A percentile compares a stretch with the other conserved stretches of the same genome.
phyloP scores from a whole-genome alignment of 2,797 vertebrate genomes.

The Diceros bicornis region DNA sequence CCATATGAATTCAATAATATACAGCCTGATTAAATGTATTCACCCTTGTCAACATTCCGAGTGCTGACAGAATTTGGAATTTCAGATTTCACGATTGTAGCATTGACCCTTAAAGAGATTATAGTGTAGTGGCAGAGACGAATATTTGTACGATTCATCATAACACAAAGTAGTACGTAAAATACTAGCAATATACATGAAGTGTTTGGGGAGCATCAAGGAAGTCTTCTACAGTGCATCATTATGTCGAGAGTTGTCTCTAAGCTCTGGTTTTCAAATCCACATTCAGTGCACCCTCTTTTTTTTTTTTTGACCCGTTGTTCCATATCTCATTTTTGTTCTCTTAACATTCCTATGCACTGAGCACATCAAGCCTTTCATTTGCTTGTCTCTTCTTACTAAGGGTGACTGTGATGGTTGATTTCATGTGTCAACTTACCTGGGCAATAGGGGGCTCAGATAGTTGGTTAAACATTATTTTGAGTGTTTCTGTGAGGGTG shows the following conservation, averaged over 20 bases:
- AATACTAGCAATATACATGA: neutral
- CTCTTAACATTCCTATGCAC: neutral
- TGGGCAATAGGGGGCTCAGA: too few relatives aligned
- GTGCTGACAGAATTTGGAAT: neutral
- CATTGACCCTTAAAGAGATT: neutral
- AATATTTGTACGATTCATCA: neutral
- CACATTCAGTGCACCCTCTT: accelerated
- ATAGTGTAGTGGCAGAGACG: too few relatives aligned
- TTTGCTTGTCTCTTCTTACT: neutral
- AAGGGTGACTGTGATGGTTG: neutral
- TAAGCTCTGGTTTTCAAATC: neutral
- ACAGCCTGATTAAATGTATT: neutral
- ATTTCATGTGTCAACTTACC: neutral
- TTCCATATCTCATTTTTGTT: neutral
- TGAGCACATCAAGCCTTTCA: accelerated
- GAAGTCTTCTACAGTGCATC: accelerated
- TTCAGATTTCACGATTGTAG: neutral
- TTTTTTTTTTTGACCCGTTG: neutral
- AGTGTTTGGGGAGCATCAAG: neutral
- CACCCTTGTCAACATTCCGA: neutral
- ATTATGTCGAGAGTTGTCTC: accelerated
- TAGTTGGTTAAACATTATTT: neutral
- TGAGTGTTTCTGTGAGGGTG: neutral
- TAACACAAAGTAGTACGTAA: neutral
- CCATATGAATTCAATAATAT: neutral